A percentile compares a stretch with the other conserved stretches of the same genome.
Conservation (phyloP, 2,888 invertebrate genomes). For the Melanostoma scalare region DNA sequence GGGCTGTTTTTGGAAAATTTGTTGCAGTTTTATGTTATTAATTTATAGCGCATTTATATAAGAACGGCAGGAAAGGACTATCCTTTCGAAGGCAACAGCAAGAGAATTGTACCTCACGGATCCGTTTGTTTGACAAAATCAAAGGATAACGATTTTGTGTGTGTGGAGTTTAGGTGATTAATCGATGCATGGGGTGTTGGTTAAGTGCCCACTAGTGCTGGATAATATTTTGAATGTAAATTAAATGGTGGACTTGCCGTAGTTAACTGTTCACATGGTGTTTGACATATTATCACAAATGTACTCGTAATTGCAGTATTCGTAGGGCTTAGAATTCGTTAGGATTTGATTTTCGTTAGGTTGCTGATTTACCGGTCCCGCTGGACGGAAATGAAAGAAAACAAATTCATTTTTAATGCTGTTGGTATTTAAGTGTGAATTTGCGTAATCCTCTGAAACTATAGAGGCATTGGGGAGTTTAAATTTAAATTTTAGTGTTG, state of each 20-base stretch:
- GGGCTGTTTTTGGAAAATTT: conserved; percentile 57
- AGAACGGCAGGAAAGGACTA: conserved; percentile 8
- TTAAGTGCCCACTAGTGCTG: conserved; percentile 24
- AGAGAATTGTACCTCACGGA: background rate
- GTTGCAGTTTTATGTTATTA: conserved; percentile 67
- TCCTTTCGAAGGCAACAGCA: background rate
- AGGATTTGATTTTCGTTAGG: background rate
- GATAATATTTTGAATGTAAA: background rate
- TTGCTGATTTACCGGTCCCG: too few relatives aligned
- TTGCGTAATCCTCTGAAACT: too few relatives aligned
- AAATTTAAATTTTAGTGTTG: too few relatives aligned
- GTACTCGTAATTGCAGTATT: conserved; percentile 47
- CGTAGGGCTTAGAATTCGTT: conserved; percentile 33
- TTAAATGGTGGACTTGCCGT: background rate
- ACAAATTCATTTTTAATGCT: too few relatives aligned
- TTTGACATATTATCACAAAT: conserved; percentile 55
- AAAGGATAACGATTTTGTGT: background rate
- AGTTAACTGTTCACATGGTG: background rate
- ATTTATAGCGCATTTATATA: conserved; percentile 48
- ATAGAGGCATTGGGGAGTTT: too few relatives aligned
- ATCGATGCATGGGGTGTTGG: conserved; percentile 18
- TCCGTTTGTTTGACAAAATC: background rate
- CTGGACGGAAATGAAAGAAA: too few relatives aligned
- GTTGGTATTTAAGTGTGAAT: too few relatives aligned
- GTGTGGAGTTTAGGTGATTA: conserved; percentile 12